A percentile compares a stretch with the other conserved stretches of the same genome.
Evolutionary conservation across 2,888 invertebrate genomes (phyloP).

Genomic region (Troides helena): DNA sequence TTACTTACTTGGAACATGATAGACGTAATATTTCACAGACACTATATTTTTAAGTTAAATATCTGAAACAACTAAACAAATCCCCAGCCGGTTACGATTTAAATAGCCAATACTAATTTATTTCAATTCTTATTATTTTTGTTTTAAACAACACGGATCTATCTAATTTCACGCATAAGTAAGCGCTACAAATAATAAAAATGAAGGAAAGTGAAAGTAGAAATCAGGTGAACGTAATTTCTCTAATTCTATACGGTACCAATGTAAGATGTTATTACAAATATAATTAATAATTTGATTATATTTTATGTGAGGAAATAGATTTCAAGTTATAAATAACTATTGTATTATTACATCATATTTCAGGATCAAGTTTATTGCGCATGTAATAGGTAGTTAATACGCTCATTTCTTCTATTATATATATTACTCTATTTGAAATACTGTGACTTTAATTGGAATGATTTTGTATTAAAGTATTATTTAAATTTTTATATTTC

Average conservation of each 20-base stretch:
- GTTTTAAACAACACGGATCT: slow-evolving; percentile 45
- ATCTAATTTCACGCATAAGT: slow-evolving; percentile 63
- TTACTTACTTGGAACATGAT: slow-evolving; percentile 23
- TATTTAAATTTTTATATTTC: background rate
- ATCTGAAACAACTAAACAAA: slow-evolving; percentile 41
- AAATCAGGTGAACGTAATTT: slow-evolving; percentile 29
- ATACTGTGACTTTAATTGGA: too few relatives aligned
- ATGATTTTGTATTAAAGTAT: background rate
- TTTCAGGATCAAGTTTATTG: too few relatives aligned
- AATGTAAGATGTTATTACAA: background rate
- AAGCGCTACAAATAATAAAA: slow-evolving; percentile 50
- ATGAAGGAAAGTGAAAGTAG: slow-evolving; percentile 60
- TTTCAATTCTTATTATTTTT: slow-evolving; percentile 41
- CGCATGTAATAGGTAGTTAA: too few relatives aligned
- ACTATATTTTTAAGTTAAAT: slow-evolving; percentile 9
- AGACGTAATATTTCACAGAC: background rate
- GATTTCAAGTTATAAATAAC: background rate
- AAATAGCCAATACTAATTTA: slow-evolving; percentile 51
- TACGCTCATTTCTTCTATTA: too few relatives aligned
- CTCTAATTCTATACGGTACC: slow-evolving; percentile 11
- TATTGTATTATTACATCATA: background rate
- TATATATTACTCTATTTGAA: too few relatives aligned
- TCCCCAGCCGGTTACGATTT: slow-evolving; percentile 39
- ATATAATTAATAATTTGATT: background rate
- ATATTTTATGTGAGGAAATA: background rate